Base-by-base conservation (phyloP, 2,888 invertebrate species). In the Drosophila longiperda region DNA sequence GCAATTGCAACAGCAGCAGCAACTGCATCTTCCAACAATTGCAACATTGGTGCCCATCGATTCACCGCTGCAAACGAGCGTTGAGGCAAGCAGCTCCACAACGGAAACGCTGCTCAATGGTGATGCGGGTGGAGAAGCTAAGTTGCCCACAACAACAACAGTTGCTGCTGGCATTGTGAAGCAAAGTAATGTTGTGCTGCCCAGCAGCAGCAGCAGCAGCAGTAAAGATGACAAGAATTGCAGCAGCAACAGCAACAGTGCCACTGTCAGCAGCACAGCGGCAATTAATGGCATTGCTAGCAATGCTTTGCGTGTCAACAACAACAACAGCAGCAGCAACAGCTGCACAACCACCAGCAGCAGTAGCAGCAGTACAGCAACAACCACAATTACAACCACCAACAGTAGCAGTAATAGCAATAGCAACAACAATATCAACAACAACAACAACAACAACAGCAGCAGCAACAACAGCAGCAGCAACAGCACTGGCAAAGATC, bases 401-500 rank as follows among this genome's bases (percentile, higher is more conserved):
- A 79, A 12, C 29, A 88, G 89, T 12, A 87, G 42, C 66, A 85
- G 50, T 66, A 82, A 57, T 45, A 40, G 49, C 58, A 48, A 59
- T 45, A 12, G 12, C 23, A 40, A 34, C 23, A 29, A 23, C 61
- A 20, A 53, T 42, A 59, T 1, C 36, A 72, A 36, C 50, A 58
- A 7, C 57, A 63, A 4, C 83, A 70, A 2, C 42, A 53, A 33
- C 49, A 58, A 48, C 59, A 59, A 48, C 69, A 38, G 49, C 58
- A 62, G 0, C 29, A 63, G 3, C 40, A 50, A 9, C 63, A 78
- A 12, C 32, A 88, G 89, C n/a, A 87, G 45, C 62, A 86, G 48
- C 66, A 82, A 77, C 32, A 90, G 91, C 57, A 73, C 82, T 89
- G 94, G 91, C 66, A 93, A 90, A 61, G 92, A 90, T 92, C 94